Percentiles rank a stretch among this genome's conserved stretches.
These are phyloP conservation scores for Simalia tracyae DNA, from an alignment of 2,797 vertebrate species.

Conservation along the genomic window DNA sequence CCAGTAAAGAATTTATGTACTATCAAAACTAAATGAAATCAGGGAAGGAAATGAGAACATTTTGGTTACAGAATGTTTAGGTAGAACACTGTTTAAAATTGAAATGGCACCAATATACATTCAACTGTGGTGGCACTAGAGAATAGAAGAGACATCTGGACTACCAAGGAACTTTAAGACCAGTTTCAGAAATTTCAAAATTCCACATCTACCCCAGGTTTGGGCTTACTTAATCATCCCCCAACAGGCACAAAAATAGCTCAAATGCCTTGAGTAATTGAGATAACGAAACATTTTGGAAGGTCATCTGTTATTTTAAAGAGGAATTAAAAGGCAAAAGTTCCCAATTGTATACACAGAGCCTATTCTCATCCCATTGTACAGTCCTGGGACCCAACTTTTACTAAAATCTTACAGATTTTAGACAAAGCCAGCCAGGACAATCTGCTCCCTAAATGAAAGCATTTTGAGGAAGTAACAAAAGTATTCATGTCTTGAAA, in stretches of 20 bases:
- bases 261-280: neutral
- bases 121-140: neutral
- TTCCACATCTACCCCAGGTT: neutral
- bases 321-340: neutral
- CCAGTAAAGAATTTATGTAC: neutral
- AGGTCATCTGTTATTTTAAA: neutral
- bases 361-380: neutral
- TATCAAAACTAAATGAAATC: slow-evolving; percentile 9
- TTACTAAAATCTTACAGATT: neutral
- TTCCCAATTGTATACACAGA: neutral
- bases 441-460: neutral
- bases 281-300: neutral
- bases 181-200: neutral
- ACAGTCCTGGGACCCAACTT: neutral
- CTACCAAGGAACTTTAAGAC: neutral
- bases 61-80: neutral
- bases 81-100: neutral
- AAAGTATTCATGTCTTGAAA: neutral
- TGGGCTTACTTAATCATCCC: neutral
- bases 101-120: neutral
- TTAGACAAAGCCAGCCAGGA: no score
- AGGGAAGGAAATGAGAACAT: neutral
- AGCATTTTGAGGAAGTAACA: neutral
- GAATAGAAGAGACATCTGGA: neutral
- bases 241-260: neutral